Evolutionary conservation across 2,797 vertebrate species (phyloP).

Genomic region (Anabas testudineus): DNA sequence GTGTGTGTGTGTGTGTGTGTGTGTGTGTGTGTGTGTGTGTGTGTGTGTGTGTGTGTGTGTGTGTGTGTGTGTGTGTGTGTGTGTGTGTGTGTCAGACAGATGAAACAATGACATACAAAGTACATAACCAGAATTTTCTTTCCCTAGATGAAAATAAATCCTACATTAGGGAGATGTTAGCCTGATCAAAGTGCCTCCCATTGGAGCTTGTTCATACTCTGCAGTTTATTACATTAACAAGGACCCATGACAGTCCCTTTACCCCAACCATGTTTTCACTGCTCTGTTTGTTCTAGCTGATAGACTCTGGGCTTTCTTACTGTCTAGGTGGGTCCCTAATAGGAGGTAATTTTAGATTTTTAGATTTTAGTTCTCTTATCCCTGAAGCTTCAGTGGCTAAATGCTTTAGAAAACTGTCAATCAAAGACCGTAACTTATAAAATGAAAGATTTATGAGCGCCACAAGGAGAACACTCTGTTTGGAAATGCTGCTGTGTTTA

Average conservation of each 20-base stretch:
- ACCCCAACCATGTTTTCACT: conserved; percentile 35
- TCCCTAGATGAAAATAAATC: conserved; percentile 43
- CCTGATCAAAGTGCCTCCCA: conserved; percentile 57
- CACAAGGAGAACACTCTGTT: conserved; percentile 21
- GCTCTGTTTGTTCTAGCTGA: conserved; percentile 51
- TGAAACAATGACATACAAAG: conserved; percentile 32
- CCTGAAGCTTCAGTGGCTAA: conserved; percentile 16
- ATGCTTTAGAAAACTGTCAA: conserved; percentile 19
- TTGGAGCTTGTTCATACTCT: conserved; percentile 57
- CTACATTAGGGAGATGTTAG: conserved; percentile 29
- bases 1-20: conserved; percentile 14
- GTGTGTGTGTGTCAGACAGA: conserved; percentile 13
- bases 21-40: conserved; percentile 16
- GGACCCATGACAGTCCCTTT: conserved; percentile 37
- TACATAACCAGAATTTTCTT: conserved; percentile 10
- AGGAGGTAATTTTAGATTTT: conserved; percentile 30
- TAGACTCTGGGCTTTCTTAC: conserved; percentile 26
- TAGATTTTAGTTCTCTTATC: conserved; percentile 23
- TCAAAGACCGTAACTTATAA: conserved; percentile 25
- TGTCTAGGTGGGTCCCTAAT: conserved; percentile 38
- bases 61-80: conserved; percentile 3
- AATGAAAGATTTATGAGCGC: conserved; percentile 11
- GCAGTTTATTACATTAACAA: conserved; percentile 60
- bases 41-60: conserved; percentile 23
- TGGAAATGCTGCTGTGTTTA: conserved; percentile 32